Percentiles rank a stretch among this genome's conserved stretches.
phyloP scores from a whole-genome alignment of 2,113 vertebrate genomes.

The Platichthys flesus region DNA sequence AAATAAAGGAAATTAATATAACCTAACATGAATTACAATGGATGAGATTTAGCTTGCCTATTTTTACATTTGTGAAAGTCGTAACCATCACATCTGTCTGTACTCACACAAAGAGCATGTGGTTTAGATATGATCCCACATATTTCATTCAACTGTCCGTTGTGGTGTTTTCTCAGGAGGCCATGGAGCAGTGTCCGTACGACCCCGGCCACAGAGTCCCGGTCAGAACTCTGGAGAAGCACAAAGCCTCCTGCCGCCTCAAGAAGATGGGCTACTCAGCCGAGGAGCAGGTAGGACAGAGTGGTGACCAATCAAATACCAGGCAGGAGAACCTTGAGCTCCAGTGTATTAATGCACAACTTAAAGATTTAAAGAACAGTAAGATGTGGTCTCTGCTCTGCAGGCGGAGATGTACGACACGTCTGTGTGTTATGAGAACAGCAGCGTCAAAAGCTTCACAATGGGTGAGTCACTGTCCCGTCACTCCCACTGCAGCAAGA shows the following conservation, averaged over 20 bases:
- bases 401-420: constrained; percentile 88
- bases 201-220: constrained; percentile 88
- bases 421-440: constrained; percentile 86
- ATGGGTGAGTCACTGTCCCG: constrained; percentile 85
- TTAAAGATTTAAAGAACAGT: background rate
- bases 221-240: constrained; percentile 84
- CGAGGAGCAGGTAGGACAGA: constrained; percentile 85
- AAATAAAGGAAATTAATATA: too few species aligned
- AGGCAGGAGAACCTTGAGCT: background rate
- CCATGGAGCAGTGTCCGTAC: constrained; percentile 85
- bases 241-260: constrained; percentile 85
- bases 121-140: too few species aligned
- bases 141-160: background rate
- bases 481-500: background rate
- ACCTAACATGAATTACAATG: too few species aligned
- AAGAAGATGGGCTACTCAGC: constrained; percentile 86
- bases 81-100: too few species aligned
- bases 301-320: background rate
- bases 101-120: too few species aligned
- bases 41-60: too few species aligned
- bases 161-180: constrained; percentile 71
- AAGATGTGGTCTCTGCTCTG: constrained; percentile 26
- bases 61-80: too few species aligned
- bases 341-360: background rate
- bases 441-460: constrained; percentile 79